Evolutionary conservation across 2,797 vertebrate genomes (phyloP).

Genomic region (Sebastiscus tertius): DNA sequence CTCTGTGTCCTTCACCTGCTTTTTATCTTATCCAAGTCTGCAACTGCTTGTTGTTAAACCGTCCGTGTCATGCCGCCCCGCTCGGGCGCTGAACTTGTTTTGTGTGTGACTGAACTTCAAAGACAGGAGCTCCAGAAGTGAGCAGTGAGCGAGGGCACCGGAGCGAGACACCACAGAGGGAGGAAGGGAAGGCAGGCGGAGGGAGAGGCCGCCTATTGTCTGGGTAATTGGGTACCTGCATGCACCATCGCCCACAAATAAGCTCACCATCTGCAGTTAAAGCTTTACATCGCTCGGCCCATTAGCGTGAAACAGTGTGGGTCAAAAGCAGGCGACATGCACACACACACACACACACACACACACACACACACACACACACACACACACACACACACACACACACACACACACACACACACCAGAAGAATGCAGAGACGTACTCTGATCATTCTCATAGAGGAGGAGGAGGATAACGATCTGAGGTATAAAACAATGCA

Average conservation of each 20-base stretch:
- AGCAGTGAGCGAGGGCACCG: neutral
- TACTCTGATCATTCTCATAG: neutral
- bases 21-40: neutral
- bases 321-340: neutral
- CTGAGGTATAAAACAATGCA: neutral
- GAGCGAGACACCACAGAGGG: neutral
- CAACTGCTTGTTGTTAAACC: neutral
- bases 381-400: neutral
- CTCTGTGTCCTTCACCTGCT: neutral
- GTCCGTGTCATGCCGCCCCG: neutral
- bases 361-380: too few species aligned
- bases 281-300: neutral
- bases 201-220: constrained; percentile 4
- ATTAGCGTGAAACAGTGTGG: neutral
- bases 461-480: neutral
- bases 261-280: neutral
- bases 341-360: too few species aligned
- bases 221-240: constrained; percentile 20
- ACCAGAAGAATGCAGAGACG: neutral
- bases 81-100: neutral
- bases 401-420: neutral
- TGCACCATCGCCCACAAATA: constrained; percentile 8
- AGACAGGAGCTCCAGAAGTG: neutral
- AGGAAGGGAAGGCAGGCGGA: neutral
- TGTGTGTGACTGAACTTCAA: neutral